phyloP scores from a whole-genome alignment of 1,140 invertebrate species.

The Pectinophora gossypiella region DNA sequence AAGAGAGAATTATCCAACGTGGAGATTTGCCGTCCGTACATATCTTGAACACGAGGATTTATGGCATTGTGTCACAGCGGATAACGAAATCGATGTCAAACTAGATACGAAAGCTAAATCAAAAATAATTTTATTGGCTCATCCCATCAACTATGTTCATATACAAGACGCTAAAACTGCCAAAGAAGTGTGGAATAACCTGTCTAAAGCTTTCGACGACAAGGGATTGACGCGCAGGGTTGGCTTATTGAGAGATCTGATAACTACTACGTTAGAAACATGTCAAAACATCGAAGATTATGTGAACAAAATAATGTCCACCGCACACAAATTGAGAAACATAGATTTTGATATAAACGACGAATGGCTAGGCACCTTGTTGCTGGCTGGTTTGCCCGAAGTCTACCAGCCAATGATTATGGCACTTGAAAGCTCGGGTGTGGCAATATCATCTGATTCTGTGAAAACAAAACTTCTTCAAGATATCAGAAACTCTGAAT shows the following conservation, averaged over 20 bases:
- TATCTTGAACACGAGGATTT: constrained; percentile 39
- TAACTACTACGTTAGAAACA: neutral
- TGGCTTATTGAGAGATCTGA: neutral
- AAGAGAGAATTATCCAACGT: constrained; percentile 36
- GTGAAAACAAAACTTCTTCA: neutral
- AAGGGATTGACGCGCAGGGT: neutral
- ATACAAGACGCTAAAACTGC: neutral
- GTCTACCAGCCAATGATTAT: neutral
- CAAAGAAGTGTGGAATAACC: neutral
- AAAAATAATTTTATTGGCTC: neutral
- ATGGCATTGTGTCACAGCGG: constrained; percentile 18
- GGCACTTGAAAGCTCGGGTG: neutral
- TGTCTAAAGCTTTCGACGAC: neutral
- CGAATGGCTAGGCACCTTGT: constrained; percentile 33
- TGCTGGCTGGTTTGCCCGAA: constrained; percentile 30
- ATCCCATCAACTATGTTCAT: neutral
- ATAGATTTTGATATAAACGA: constrained; percentile 24
- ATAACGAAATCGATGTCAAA: neutral
- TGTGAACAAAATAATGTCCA: constrained; percentile 1
- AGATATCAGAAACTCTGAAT: neutral
- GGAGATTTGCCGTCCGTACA: constrained; percentile 40
- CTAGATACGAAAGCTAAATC: constrained; percentile 16
- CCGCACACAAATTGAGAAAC: constrained; percentile 14
- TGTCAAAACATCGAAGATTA: neutral
- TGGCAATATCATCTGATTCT: neutral